These are phyloP conservation scores for Chaenocephalus aceratus DNA, from an alignment of 2,113 vertebrate species.

Conservation along the genomic window DNA sequence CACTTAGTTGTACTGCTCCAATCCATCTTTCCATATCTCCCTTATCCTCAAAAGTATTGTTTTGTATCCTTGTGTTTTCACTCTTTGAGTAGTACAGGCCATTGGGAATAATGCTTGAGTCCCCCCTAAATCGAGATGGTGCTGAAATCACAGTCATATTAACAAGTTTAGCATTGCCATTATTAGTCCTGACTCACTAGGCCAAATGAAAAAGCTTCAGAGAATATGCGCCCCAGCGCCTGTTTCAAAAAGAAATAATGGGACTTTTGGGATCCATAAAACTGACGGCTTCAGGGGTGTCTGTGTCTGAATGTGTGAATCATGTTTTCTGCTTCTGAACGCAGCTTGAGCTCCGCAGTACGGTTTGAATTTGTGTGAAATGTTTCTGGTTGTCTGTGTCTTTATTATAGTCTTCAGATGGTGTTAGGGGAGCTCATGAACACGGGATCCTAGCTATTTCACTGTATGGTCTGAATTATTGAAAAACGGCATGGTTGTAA, in stretches of 20 bases:
- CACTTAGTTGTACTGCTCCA: conserved; percentile 4
- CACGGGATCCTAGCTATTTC: background rate
- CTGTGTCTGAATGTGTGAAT: conserved; percentile 71
- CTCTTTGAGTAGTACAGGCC: background rate
- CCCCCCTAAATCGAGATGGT: background rate
- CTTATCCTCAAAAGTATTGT: background rate
- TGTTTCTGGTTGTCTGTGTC: conserved; percentile 33
- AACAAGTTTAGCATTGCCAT: conserved; percentile 46
- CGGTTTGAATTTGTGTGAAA: conserved; percentile 48
- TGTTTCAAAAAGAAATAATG: conserved; percentile 58
- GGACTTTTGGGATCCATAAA: conserved; percentile 75
- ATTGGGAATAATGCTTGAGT: conserved; percentile 6
- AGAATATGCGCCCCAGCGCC: conserved; percentile 30
- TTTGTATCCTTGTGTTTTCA: conserved; percentile 14
- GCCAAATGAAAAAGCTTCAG: conserved; percentile 42
- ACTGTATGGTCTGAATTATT: conserved; percentile 1
- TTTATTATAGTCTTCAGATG: conserved; percentile 30
- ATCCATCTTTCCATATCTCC: conserved; percentile 28
- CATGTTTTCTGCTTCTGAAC: conserved; percentile 72
- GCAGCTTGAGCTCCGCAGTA: conserved; percentile 33
- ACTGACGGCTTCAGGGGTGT: conserved; percentile 52
- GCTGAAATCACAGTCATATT: conserved; percentile 50
- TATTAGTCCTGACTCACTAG: conserved; percentile 44
- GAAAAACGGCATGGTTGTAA: background rate
- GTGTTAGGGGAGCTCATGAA: conserved; percentile 25